Evolutionary conservation across 2,888 invertebrate species (phyloP).

Genomic region (Sesamia inferens): DNA sequence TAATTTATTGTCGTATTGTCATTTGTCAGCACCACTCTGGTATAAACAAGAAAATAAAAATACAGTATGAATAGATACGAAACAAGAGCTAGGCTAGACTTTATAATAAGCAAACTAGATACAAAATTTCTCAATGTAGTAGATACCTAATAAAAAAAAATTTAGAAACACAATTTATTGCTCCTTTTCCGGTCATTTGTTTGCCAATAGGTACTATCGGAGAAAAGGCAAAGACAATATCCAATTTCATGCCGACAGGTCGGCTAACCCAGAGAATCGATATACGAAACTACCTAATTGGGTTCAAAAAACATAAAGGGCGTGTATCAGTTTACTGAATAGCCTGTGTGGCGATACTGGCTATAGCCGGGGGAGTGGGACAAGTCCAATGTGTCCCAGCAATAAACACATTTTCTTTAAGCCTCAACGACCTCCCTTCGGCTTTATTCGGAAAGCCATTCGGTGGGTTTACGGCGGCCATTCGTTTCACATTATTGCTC

Average conservation of each 20-base stretch:
- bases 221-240: neutral
- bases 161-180: neutral
- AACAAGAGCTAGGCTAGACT: neutral
- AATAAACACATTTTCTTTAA: constrained; percentile 80
- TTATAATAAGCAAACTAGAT: neutral
- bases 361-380: constrained; percentile 46
- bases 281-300: constrained; percentile 58
- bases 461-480: constrained; percentile 78
- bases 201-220: neutral
- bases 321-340: constrained; percentile 68
- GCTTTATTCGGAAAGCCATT: constrained; percentile 82
- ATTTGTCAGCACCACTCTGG: too few species aligned
- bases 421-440: constrained; percentile 73
- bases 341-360: constrained; percentile 62
- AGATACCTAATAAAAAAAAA: neutral
- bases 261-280: constrained; percentile 70
- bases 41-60: neutral
- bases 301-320: constrained; percentile 66
- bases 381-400: constrained; percentile 64
- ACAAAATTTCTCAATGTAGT: neutral
- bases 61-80: neutral
- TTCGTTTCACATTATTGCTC: constrained; percentile 82
- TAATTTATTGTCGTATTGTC: too few species aligned
- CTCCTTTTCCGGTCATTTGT: neutral
- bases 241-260: constrained; percentile 25